Evolutionary conservation across 1,140 invertebrate species (phyloP), one percentile per base, ranked within the genome.

Genomic region (Copidosoma floridanum): DNA sequence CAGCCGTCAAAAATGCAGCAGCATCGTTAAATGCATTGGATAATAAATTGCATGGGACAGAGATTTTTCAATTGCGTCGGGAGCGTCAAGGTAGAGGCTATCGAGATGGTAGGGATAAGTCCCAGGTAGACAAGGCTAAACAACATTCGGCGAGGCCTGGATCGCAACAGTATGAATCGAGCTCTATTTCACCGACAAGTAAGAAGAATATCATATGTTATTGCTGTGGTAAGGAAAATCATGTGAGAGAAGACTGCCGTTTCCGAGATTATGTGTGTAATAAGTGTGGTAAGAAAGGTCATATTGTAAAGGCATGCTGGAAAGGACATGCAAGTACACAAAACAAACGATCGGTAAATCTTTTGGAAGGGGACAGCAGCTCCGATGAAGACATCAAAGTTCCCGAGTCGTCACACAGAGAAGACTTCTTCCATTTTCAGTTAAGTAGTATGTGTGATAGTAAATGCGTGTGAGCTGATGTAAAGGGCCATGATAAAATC

Each of bases 251-350:
- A 0, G 44, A 48, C 0, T 69, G 68, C 38, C 29, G 57, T 21
- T 67, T 54, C 37, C 61, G 57, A 48, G 64, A 65, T 38, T 63
- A 61, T 21, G 26, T 24, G 32, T 67, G 63, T 44, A 50, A 65
- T 16, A n/a, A 37, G 11, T 69, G 65, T 41, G 35, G 56, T 2
- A 20, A 56, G 26, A 61, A 41, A 32, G 67, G 67, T 2, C 65
- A 69, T 35, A 57, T 69, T 21, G 52, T 65, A 27, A 55, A 63
- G 48, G 58, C 57, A 26, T 65, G 65, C 46, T 21, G 35, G 6
- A 58, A 14, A 10, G 3, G 2, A 11, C 14, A 6, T 6, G 29
- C 6, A 6, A 26, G 18, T 16, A 29, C 12, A 3, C 14, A 1
- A 1, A 6, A 8, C 27, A 52, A n/a, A 3, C n/a, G n/a, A 14